Evolutionary conservation across 2,113 vertebrate species (phyloP).

Genomic region (Bolborhynchus lineola): DNA sequence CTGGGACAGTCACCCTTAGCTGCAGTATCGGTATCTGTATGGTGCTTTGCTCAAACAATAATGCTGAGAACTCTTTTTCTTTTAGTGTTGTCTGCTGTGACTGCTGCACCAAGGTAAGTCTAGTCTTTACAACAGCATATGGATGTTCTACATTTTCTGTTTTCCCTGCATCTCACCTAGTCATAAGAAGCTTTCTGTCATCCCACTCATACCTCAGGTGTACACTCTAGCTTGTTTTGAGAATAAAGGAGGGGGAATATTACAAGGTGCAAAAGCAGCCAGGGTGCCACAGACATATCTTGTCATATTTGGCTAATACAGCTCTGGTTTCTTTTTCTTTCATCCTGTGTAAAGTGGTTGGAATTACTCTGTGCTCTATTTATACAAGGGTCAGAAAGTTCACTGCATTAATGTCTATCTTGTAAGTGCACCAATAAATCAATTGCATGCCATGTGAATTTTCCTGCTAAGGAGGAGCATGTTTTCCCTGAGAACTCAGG

Average conservation of each 20-base stretch:
- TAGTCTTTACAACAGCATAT: neutral
- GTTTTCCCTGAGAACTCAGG: neutral
- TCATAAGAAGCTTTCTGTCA: neutral
- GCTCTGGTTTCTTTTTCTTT: neutral
- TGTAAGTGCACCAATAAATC: conserved; percentile 22
- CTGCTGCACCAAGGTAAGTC: conserved; percentile 67
- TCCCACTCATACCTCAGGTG: neutral
- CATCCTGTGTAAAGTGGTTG: neutral
- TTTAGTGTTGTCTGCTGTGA: conserved; percentile 61
- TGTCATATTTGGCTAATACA: neutral
- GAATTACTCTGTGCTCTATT: neutral
- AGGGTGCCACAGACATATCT: neutral
- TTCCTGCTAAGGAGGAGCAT: neutral
- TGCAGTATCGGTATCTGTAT: neutral
- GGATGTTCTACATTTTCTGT: neutral
- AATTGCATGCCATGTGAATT: neutral
- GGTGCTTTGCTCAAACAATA: neutral
- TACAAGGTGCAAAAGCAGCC: neutral
- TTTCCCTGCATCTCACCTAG: neutral
- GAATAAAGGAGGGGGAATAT: neutral
- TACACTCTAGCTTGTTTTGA: neutral
- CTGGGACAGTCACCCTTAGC: neutral
- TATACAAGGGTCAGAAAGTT: conserved; percentile 27
- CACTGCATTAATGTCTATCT: conserved; percentile 23
- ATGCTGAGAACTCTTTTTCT: neutral